Evolutionary conservation across 1,140 invertebrate genomes (phyloP), one percentile per base, ranked within the genome.

Genomic region (Popillia japonica): DNA sequence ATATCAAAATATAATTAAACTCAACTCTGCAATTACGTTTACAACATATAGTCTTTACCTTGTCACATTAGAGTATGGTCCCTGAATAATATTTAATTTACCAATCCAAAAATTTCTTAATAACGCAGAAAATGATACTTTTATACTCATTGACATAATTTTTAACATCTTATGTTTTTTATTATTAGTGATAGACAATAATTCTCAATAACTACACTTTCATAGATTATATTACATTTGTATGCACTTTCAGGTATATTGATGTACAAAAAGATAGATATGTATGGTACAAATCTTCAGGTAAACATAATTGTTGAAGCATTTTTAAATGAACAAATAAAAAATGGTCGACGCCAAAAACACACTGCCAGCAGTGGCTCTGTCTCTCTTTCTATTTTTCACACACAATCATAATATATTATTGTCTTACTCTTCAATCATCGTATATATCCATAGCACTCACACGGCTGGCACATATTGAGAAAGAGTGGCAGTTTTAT

Each of bases 331-430:
- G 8, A 77, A 68, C 27, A 27, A 68, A 68, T 27, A 68, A 68
- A 27, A 68, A 14, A 59, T 77, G 64, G 79, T 78, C 72, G 79
- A 76, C 79, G 73, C 77, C 77, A 74, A 79, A 68, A 79, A 77
- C 75, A 81, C 83, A 85, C 84, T 85, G 83, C 83, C 83, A 83
- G 79, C 82, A 83, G 83, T 84, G 84, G 82, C 83, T 84, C 84
- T 85, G 84, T 85, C 84, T 85, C 84, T 83, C 77, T 75, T 68
- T 68, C 61, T 22, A 23, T 68, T 68, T 68, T 22, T 68, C 61
- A 68, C 27, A 14, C 42, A 75, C 72, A 79, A 74, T 80, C 81
- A 81, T 80, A 40, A 79, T 79, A 75, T 72, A 77, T 82, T 77
- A 79, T 79, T 75, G 61, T 68, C 61, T 68, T 68, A 68, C 27